Conservation (phyloP, 1,140 invertebrate genomes). For the Drosophila nigrodunni region DNA sequence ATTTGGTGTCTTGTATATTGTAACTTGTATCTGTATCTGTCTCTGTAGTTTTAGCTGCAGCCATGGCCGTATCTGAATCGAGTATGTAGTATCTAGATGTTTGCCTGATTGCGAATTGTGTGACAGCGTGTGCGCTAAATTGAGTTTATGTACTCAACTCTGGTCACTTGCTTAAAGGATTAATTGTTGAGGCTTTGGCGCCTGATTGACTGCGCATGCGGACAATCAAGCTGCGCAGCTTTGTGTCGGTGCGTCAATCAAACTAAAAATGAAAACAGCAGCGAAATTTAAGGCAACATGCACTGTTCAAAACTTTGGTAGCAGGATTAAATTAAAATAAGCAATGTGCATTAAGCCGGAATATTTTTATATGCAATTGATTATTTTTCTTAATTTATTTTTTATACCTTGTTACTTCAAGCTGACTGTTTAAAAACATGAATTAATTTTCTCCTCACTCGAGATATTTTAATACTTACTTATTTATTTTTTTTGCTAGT, state of each 20-base stretch:
- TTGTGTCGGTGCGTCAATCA: constrained; percentile 41
- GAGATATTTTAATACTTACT: no score
- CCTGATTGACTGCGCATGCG: constrained; percentile 50
- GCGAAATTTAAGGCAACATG: no score
- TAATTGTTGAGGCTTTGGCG: constrained; percentile 53
- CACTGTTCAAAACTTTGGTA: no score
- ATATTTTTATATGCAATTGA: no score
- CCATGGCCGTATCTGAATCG: neutral
- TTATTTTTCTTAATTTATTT: no score
- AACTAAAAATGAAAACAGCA: neutral
- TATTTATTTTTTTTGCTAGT: no score
- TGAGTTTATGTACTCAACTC: constrained; percentile 72
- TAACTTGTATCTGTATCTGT: constrained; percentile 19
- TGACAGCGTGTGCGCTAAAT: constrained; percentile 72
- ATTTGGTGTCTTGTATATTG: constrained; percentile 9
- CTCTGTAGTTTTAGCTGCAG: neutral
- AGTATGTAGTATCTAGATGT: neutral
- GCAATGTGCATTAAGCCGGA: no score
- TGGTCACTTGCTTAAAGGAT: constrained; percentile 58
- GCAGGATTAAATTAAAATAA: no score
- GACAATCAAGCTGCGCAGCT: constrained; percentile 43
- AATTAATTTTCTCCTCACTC: no score
- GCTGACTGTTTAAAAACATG: no score
- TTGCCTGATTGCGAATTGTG: constrained; percentile 79
- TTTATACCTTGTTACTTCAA: no score